Evolutionary conservation across 2,888 invertebrate species (phyloP).

Genomic region (Dolichomitus sp.): DNA sequence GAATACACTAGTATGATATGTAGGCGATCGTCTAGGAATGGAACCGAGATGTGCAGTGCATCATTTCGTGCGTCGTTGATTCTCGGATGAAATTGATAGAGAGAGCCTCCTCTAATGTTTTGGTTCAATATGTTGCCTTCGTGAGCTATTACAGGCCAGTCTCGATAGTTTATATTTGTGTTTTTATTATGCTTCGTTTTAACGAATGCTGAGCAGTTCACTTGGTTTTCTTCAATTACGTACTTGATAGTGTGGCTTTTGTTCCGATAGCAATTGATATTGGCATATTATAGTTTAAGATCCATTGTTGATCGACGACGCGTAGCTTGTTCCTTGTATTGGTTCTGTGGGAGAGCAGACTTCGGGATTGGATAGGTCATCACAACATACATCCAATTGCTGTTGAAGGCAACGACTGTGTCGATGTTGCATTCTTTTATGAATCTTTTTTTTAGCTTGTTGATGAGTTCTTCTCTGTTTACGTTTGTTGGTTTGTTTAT

Average conservation of each 20-base stretch:
- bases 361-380: constrained; percentile 12
- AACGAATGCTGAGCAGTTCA: constrained; percentile 30
- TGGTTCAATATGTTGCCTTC: constrained; percentile 17
- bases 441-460: constrained; percentile 22
- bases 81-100: constrained; percentile 4
- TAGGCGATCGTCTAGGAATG: background rate
- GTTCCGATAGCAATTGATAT: constrained; percentile 31
- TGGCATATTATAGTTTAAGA: constrained; percentile 23
- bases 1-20: too few species aligned
- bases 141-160: background rate
- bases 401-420: constrained; percentile 13
- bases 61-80: background rate
- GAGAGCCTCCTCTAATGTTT: constrained; percentile 29
- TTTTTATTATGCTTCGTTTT: constrained; percentile 18
- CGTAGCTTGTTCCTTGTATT: background rate
- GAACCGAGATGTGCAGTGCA: background rate
- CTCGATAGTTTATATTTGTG: constrained; percentile 4
- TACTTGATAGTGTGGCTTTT: constrained; percentile 17
- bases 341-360: constrained; percentile 4
- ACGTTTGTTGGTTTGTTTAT: constrained; percentile 29
- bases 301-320: background rate
- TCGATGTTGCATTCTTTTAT: constrained; percentile 8
- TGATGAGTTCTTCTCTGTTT: constrained; percentile 25
- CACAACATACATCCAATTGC: constrained; percentile 32
- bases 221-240: constrained; percentile 1